Conservation (phyloP, 1,140 invertebrate species). For the Polypedilum vanderplanki region DNA sequence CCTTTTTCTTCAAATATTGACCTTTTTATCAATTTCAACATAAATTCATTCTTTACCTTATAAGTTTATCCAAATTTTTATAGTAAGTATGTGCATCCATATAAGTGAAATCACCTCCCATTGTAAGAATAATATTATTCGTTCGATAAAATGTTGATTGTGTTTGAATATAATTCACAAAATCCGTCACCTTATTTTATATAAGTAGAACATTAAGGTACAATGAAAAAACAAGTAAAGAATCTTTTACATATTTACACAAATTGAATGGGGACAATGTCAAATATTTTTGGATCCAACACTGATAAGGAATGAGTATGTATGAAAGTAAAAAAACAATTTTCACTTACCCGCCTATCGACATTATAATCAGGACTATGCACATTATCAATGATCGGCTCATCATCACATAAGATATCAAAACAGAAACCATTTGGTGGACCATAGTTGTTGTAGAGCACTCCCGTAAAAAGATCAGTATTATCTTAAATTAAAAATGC, state of each 20-base stretch:
- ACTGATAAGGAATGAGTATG: not conserved
- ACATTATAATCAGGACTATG: slow-evolving; percentile 68
- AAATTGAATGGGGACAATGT: not conserved
- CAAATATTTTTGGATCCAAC: slow-evolving; percentile 2
- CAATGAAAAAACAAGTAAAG: slow-evolving; percentile 31
- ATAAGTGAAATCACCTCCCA: slow-evolving; percentile 92
- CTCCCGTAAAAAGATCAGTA: slow-evolving; percentile 62
- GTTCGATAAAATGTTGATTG: slow-evolving; percentile 53
- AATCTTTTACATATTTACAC: not conserved
- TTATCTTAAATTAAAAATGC: slow-evolving; percentile 32
- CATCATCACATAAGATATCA: slow-evolving; percentile 73
- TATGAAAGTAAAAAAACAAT: slow-evolving; percentile 14
- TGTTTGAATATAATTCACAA: slow-evolving; percentile 49
- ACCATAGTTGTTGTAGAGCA: slow-evolving; percentile 69
- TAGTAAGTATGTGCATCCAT: slow-evolving; percentile 77
- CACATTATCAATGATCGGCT: slow-evolving; percentile 69
- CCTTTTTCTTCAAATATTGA: too few species aligned
- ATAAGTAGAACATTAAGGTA: too few species aligned
- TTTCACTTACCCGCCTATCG: slow-evolving; percentile 50
- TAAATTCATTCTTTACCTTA: slow-evolving; percentile 53
- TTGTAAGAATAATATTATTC: slow-evolving; percentile 78
- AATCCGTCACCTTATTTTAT: slow-evolving; percentile 51
- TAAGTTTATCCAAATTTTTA: slow-evolving; percentile 82
- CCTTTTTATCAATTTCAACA: not conserved
- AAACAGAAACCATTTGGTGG: slow-evolving; percentile 86